Conservation (phyloP, 2,888 invertebrate species). For the Notodromas monacha region DNA sequence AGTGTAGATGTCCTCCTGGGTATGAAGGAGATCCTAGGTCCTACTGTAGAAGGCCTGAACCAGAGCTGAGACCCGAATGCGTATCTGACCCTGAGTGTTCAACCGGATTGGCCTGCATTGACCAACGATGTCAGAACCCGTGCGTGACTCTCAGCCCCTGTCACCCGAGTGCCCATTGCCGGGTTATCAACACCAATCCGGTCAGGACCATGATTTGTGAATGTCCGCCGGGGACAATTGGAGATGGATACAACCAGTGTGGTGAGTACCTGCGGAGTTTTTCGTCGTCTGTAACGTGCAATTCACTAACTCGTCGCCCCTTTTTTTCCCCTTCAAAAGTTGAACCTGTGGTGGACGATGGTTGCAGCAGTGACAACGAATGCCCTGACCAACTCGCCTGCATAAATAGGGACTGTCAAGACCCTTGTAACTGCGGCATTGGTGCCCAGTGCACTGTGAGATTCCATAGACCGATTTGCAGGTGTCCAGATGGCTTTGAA, state of each 20-base stretch:
- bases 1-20: slow-evolving; percentile 11
- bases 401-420: slow-evolving; percentile 12
- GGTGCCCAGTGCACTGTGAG: slow-evolving; percentile 12
- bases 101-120: slow-evolving; percentile 8
- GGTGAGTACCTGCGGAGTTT: neutral
- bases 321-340: too few relatives aligned
- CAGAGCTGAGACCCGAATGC: slow-evolving; percentile 26
- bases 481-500: slow-evolving; percentile 41
- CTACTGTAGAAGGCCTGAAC: slow-evolving; percentile 19
- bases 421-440: slow-evolving; percentile 13
- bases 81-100: slow-evolving; percentile 8
- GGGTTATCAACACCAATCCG: slow-evolving; percentile 32
- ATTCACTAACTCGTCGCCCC: too few relatives aligned
- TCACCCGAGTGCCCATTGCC: slow-evolving; percentile 11
- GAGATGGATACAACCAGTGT: neutral
- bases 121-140: slow-evolving; percentile 7
- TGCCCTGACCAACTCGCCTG: slow-evolving; percentile 44
- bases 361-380: slow-evolving; percentile 48
- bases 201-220: slow-evolving; percentile 62
- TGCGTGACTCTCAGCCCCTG: slow-evolving; percentile 10
- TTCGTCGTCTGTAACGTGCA: too few relatives aligned
- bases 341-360: slow-evolving; percentile 19
- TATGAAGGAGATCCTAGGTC: slow-evolving; percentile 12
- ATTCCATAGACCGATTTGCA: slow-evolving; percentile 19
- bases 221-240: slow-evolving; percentile 34